phyloP scores from a whole-genome alignment of 2,113 vertebrate genomes.

The Oryzias curvinotus region DNA sequence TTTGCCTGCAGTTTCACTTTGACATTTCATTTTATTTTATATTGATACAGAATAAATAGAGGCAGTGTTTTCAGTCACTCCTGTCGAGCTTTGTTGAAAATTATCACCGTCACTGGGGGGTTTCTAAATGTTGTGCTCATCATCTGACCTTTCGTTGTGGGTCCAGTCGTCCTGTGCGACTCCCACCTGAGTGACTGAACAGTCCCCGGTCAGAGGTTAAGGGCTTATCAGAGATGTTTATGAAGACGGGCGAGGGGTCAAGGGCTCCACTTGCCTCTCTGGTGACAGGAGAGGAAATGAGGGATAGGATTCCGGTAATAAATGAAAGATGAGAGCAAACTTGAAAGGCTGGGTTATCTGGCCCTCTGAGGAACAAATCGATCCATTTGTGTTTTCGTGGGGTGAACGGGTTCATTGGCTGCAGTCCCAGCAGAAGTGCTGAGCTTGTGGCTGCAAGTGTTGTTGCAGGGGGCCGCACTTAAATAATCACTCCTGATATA shows the following conservation, averaged over 20 bases:
- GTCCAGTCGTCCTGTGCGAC: slow-evolving; percentile 2
- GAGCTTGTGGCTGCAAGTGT: slow-evolving; percentile 55
- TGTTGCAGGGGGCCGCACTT: slow-evolving; percentile 39
- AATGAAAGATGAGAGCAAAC: slow-evolving; percentile 69
- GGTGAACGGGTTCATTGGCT: slow-evolving; percentile 71
- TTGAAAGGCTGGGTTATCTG: slow-evolving; percentile 67
- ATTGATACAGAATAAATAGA: no score
- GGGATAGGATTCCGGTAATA: slow-evolving; percentile 69
- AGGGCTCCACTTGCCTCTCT: slow-evolving; percentile 53
- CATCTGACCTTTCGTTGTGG: slow-evolving; percentile 21
- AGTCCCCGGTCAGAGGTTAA: slow-evolving; percentile 35
- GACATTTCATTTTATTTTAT: background rate
- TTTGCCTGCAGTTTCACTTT: background rate
- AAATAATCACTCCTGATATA: slow-evolving; percentile 31
- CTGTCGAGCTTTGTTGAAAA: background rate
- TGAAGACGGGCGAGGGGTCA: slow-evolving; percentile 51
- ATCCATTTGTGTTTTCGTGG: slow-evolving; percentile 69
- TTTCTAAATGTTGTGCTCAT: background rate
- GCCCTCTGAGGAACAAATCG: slow-evolving; percentile 58
- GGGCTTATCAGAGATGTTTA: slow-evolving; percentile 50
- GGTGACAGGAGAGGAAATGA: slow-evolving; percentile 66
- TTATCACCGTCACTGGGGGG: background rate
- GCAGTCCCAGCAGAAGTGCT: slow-evolving; percentile 65
- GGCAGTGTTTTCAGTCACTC: no score
- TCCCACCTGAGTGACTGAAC: slow-evolving; percentile 42